Evolutionary conservation across 2,797 vertebrate genomes (phyloP).

Genomic region (Brachymystax lenok): DNA sequence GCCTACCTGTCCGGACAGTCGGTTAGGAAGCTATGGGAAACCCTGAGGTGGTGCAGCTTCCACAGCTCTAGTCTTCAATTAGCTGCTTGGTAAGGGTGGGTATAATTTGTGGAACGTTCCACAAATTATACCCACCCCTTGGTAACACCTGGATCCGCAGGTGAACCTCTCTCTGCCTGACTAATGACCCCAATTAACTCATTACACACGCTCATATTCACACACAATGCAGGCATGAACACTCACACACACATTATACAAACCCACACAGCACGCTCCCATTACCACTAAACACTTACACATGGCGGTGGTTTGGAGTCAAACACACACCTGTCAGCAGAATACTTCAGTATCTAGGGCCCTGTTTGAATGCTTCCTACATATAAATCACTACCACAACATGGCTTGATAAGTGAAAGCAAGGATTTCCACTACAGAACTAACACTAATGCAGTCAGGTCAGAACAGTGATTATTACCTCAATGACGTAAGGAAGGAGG

Average conservation of each 20-base stretch:
- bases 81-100: neutral
- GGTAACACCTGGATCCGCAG: neutral
- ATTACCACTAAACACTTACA: neutral
- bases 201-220: neutral
- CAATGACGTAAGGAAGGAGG: neutral
- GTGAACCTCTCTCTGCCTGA: neutral
- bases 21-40: neutral
- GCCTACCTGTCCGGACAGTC: neutral
- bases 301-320: neutral
- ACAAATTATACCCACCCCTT: no score
- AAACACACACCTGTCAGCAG: neutral
- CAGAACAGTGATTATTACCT: constrained; percentile 21
- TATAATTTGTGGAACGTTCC: no score
- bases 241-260: neutral
- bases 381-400: neutral
- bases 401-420: neutral
- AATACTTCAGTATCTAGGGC: neutral
- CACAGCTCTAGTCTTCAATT: neutral
- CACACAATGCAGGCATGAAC: no score
- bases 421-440: neutral
- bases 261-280: neutral
- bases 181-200: neutral
- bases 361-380: no score
- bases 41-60: neutral
- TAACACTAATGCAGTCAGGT: neutral